phyloP scores from a whole-genome alignment of 2,113 vertebrate genomes.

The Phodopus roborovskii region DNA sequence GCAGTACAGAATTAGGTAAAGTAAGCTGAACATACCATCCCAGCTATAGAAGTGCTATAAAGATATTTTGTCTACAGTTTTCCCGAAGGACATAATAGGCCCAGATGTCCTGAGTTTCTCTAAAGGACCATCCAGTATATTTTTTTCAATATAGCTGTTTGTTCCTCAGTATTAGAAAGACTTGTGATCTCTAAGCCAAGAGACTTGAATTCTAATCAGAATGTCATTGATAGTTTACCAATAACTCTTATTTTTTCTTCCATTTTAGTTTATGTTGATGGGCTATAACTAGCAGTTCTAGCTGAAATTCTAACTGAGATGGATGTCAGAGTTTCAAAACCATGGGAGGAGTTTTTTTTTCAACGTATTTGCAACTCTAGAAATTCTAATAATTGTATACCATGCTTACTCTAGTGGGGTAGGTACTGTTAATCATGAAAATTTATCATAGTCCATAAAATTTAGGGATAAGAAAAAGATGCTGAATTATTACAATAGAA shows the following conservation, averaged over 20 bases:
- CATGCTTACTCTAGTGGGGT: background rate
- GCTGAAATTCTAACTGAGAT: background rate
- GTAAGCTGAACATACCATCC: background rate
- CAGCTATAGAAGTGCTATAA: conserved; percentile 5
- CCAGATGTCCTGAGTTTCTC: background rate
- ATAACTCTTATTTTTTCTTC: conserved; percentile 42
- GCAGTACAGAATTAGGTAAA: background rate
- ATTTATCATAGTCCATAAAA: background rate
- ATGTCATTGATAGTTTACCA: conserved; percentile 40
- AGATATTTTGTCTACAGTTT: conserved; percentile 25
- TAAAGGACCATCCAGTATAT: background rate
- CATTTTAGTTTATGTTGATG: conserved; percentile 30
- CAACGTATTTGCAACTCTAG: background rate
- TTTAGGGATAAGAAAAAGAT: conserved; percentile 33
- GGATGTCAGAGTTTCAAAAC: background rate
- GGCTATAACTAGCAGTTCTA: conserved; percentile 3
- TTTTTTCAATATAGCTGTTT: conserved; percentile 42
- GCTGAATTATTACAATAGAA: conserved; percentile 44
- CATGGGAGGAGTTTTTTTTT: conserved; percentile 5
- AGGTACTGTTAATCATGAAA: background rate
- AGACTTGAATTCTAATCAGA: conserved; percentile 6
- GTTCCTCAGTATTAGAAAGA: conserved; percentile 47
- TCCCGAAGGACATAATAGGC: background rate
- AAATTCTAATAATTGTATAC: conserved; percentile 16
- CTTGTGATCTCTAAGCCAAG: background rate